Conservation (phyloP, 2,888 invertebrate species). For the Xanthostigma xanthostigma region DNA sequence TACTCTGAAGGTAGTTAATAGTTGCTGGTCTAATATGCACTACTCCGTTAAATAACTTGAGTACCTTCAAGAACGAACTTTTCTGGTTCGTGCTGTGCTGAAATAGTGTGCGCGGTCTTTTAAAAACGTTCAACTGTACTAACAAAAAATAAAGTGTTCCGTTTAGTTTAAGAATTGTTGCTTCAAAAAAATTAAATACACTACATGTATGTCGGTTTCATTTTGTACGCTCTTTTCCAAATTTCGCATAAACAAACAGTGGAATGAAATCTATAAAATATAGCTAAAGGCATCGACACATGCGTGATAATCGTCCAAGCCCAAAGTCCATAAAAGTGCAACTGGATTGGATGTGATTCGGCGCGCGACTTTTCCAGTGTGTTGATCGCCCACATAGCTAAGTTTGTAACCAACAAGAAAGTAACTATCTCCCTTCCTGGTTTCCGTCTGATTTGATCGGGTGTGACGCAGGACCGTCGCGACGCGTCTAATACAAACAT, state of each 20-base stretch:
- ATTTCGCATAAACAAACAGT: slow-evolving; percentile 92
- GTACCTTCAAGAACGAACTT: too few relatives aligned
- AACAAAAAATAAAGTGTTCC: slow-evolving; percentile 7
- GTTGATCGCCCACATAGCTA: slow-evolving; percentile 91
- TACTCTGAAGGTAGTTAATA: too few relatives aligned
- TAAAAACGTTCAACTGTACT: not conserved
- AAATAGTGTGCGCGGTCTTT: too few relatives aligned
- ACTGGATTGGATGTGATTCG: slow-evolving; percentile 81
- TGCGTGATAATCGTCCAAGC: slow-evolving; percentile 94
- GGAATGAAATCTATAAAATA: slow-evolving; percentile 89
- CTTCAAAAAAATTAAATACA: slow-evolving; percentile 19
- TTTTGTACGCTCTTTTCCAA: slow-evolving; percentile 91
- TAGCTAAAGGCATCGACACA: slow-evolving; percentile 82
- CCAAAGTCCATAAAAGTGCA: slow-evolving; percentile 85
- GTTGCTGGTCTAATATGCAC: too few relatives aligned
- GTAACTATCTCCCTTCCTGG: slow-evolving; percentile 90
- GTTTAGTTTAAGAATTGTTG: slow-evolving; percentile 22
- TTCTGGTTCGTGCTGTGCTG: too few relatives aligned
- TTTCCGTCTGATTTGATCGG: slow-evolving; percentile 70
- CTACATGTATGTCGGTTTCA: slow-evolving; percentile 77
- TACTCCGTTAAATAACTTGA: too few relatives aligned
- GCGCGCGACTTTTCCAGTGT: slow-evolving; percentile 82
- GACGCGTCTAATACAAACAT: slow-evolving; percentile 86
- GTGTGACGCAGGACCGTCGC: slow-evolving; percentile 63
- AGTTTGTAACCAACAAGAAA: slow-evolving; percentile 74